A percentile compares a stretch with the other conserved stretches of the same genome.
phyloP scores from a whole-genome alignment of 2,113 vertebrate genomes.

The Hemiscyllium ocellatum region DNA sequence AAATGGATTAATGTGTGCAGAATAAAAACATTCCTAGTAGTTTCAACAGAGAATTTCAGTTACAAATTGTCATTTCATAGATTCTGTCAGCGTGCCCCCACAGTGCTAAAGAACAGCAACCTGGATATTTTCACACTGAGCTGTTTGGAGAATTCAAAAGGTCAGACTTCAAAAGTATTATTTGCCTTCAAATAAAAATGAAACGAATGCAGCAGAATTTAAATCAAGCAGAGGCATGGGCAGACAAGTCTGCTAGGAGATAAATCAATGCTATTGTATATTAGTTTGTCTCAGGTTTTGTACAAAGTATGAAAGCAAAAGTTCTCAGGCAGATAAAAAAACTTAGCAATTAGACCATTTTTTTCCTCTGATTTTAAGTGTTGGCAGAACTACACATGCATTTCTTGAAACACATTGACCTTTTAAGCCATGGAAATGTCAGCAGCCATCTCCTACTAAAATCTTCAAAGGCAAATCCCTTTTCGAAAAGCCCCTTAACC shows the following conservation, averaged over 20 bases:
- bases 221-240: conserved; percentile 32
- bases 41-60: conserved; percentile 13
- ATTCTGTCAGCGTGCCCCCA: conserved; percentile 36
- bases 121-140: conserved; percentile 38
- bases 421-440: conserved; percentile 29
- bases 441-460: neutral
- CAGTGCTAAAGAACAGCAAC: conserved; percentile 11
- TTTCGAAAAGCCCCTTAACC: neutral
- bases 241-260: conserved; percentile 11
- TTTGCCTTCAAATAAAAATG: conserved; percentile 20
- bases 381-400: neutral
- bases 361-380: neutral
- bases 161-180: conserved; percentile 39
- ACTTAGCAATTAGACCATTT: neutral
- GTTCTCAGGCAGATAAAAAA: conserved; percentile 12
- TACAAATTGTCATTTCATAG: conserved; percentile 35
- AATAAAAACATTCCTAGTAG: conserved; percentile 30
- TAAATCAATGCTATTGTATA: conserved; percentile 19
- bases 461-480: conserved; percentile 31
- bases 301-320: neutral
- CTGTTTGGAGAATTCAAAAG: conserved; percentile 39
- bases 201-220: conserved; percentile 36
- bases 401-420: conserved; percentile 26
- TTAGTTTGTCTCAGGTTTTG: conserved; percentile 18
- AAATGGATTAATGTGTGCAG: conserved; percentile 5